Evolutionary conservation across 2,113 vertebrate genomes (phyloP).

Genomic region (Butorides virescens): DNA sequence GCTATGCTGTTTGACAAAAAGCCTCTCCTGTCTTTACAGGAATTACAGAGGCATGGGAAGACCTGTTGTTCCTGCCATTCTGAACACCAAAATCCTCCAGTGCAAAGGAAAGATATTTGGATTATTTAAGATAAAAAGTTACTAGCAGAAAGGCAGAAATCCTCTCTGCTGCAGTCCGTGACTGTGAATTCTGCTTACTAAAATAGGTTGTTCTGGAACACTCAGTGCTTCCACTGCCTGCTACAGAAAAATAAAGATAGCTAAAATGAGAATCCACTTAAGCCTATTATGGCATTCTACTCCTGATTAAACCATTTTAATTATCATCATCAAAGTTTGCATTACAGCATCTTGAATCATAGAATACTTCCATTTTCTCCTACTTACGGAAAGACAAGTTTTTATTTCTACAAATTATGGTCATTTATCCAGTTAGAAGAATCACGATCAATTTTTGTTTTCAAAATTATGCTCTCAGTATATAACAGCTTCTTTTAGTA

Average conservation of each 20-base stretch:
- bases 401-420: neutral
- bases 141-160: neutral
- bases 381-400: neutral
- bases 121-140: neutral
- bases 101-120: neutral
- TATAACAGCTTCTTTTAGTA: neutral
- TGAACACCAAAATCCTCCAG: neutral
- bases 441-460: neutral
- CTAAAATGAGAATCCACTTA: neutral
- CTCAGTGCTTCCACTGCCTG: neutral
- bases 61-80: neutral
- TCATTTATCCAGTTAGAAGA: neutral
- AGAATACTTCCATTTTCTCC: neutral
- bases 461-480: neutral
- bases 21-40: neutral
- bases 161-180: neutral
- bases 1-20: neutral
- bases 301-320: constrained; percentile 14
- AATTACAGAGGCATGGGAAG: neutral
- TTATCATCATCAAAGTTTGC: neutral
- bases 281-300: neutral
- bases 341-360: neutral
- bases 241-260: neutral
- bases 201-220: neutral
- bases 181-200: neutral